phyloP scores from a whole-genome alignment of 2,888 invertebrate species.

The Entomobrya multifasciata region DNA sequence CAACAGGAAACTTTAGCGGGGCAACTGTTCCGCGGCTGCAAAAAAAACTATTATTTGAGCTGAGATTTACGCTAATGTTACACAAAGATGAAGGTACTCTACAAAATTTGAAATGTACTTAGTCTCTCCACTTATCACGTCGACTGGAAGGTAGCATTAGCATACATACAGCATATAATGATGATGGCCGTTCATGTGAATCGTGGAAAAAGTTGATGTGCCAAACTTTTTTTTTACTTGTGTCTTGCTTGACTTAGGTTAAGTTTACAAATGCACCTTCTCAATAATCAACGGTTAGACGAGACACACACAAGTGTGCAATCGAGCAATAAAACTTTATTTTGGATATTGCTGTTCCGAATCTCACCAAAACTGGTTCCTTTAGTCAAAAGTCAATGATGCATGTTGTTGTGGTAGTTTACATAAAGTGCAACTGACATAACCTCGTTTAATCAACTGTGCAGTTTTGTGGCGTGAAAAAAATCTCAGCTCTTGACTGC shows the following conservation, averaged over 20 bases:
- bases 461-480: constrained; percentile 58
- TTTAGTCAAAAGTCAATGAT: constrained; percentile 57
- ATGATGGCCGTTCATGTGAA: constrained; percentile 36
- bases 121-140: not conserved
- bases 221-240: too few species aligned
- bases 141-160: not conserved
- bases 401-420: constrained; percentile 48
- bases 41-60: not conserved
- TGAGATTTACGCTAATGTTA: constrained; percentile 37
- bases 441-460: constrained; percentile 56
- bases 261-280: constrained; percentile 28
- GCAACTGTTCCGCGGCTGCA: too few species aligned
- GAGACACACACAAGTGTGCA: constrained; percentile 28
- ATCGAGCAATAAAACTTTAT: constrained; percentile 27
- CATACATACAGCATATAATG: constrained; percentile 6
- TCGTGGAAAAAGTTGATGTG: constrained; percentile 29
- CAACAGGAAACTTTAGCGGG: too few species aligned
- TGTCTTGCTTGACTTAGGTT: constrained; percentile 2
- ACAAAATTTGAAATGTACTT: too few species aligned
- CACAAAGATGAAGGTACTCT: too few species aligned
- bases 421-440: constrained; percentile 66
- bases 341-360: not conserved
- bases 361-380: constrained; percentile 59
- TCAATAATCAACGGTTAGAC: constrained; percentile 46
- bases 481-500: constrained; percentile 44